Percentiles rank a stretch among this genome's conserved stretches.
These are phyloP conservation scores for Paralvinella palmiformis DNA, from an alignment of 1,140 invertebrate genomes.

Conservation along the genomic window DNA sequence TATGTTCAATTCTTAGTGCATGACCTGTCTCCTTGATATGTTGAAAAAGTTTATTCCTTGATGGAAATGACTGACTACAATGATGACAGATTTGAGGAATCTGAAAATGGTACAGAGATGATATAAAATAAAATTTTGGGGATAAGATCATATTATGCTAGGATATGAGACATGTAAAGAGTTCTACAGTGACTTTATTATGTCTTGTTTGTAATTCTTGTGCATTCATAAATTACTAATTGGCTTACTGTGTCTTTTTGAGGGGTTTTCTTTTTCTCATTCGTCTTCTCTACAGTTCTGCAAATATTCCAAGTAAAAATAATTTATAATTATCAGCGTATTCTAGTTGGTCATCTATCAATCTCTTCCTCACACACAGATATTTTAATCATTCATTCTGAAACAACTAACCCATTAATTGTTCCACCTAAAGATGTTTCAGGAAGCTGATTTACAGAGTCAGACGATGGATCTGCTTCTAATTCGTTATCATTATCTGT, in stretches of 20 bases:
- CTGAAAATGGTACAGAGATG: slow-evolving; percentile 2
- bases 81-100: slow-evolving; percentile 25
- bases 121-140: slow-evolving; percentile 5
- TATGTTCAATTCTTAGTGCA: slow-evolving; percentile 20
- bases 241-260: neutral
- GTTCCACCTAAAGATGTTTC: no score
- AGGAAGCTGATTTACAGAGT: no score
- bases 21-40: slow-evolving; percentile 42
- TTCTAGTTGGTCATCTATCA: no score
- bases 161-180: slow-evolving; percentile 6
- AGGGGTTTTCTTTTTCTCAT: no score
- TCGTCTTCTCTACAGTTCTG: no score
- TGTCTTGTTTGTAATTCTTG: neutral
- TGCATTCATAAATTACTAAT: neutral
- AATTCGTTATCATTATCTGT: no score
- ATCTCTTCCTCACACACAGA: no score
- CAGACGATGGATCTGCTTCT: no score
- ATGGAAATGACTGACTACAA: slow-evolving; percentile 29
- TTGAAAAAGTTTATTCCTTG: slow-evolving; percentile 43
- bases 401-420: no score
- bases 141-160: slow-evolving; percentile 16
- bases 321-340: no score
- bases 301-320: no score
- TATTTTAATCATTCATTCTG: no score
- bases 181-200: neutral